Conservation (phyloP, 2,888 invertebrate species). For the Cartodere bifasciata region DNA sequence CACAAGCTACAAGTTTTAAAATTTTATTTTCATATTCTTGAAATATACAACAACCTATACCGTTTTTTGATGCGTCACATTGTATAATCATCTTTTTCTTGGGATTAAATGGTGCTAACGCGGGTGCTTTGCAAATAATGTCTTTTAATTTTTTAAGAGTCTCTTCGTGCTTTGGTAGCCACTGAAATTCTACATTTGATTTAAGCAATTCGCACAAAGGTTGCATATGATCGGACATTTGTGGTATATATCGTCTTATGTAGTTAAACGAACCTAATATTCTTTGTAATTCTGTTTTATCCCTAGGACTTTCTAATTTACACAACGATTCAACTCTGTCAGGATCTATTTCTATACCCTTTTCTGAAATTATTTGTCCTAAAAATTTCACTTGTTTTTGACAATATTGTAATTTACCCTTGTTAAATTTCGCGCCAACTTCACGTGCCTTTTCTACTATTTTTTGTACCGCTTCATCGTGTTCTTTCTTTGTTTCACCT, state of each 20-base stretch:
- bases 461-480: constrained; percentile 13
- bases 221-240: constrained; percentile 13
- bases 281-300: constrained; percentile 5
- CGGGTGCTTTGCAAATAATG: constrained; percentile 13
- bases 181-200: constrained; percentile 13
- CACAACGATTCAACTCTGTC: no score
- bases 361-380: no score
- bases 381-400: constrained; percentile 13
- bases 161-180: constrained; percentile 13
- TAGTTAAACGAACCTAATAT: constrained; percentile 6
- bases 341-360: no score
- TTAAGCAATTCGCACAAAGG: constrained; percentile 15
- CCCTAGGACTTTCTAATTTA: no score
- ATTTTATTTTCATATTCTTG: constrained; percentile 10
- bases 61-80: constrained; percentile 12
- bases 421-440: constrained; percentile 13
- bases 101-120: constrained; percentile 8
- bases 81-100: constrained; percentile 6
- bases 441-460: constrained; percentile 12
- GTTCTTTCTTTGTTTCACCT: constrained; percentile 11
- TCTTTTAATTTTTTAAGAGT: constrained; percentile 14
- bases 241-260: constrained; percentile 11
- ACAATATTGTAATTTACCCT: constrained; percentile 15
- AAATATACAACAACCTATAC: constrained; percentile 14
- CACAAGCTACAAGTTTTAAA: constrained; percentile 11